These are phyloP conservation scores for Capitulum mitella DNA, from an alignment of 2,888 invertebrate genomes.

Conservation along the genomic window DNA sequence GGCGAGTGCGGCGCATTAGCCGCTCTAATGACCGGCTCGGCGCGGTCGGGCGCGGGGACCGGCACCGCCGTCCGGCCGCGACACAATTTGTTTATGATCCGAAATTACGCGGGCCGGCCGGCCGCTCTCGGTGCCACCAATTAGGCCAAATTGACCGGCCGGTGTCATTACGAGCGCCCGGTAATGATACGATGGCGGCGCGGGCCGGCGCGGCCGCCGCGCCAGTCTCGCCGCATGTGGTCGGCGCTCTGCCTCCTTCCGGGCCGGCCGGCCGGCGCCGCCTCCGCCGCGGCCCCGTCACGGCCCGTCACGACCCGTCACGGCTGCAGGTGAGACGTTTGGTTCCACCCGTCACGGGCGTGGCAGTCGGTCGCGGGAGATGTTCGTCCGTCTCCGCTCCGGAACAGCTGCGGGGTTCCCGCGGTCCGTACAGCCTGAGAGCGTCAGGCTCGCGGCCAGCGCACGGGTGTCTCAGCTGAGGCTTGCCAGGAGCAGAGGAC, in stretches of 20 bases:
- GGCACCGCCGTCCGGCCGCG: background rate
- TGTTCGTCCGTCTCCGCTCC: too few species aligned
- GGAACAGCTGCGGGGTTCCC: too few species aligned
- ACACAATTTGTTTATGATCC: slow-evolving; percentile 15
- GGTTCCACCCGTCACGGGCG: too few species aligned
- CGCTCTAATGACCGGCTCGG: background rate
- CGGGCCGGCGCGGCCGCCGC: background rate
- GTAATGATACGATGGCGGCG: background rate
- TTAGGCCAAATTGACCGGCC: background rate
- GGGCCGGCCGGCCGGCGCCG: too few species aligned
- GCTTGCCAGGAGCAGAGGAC: too few species aligned
- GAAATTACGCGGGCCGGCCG: background rate
- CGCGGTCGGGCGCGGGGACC: background rate
- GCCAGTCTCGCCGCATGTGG: background rate
- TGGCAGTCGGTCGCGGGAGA: too few species aligned
- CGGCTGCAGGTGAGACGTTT: too few species aligned
- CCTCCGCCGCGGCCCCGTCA: too few species aligned
- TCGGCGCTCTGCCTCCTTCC: background rate
- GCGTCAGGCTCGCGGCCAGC: too few species aligned
- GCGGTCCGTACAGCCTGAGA: too few species aligned
- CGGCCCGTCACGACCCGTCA: too few species aligned
- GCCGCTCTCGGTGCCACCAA: background rate
- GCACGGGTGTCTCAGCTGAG: too few species aligned
- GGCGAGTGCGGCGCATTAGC: background rate
- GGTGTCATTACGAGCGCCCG: background rate